A percentile compares a stretch with the other conserved stretches of the same genome.
These are phyloP conservation scores for Amphibalanus amphitrite DNA, from an alignment of 1,140 invertebrate species.

Conservation along the genomic window DNA sequence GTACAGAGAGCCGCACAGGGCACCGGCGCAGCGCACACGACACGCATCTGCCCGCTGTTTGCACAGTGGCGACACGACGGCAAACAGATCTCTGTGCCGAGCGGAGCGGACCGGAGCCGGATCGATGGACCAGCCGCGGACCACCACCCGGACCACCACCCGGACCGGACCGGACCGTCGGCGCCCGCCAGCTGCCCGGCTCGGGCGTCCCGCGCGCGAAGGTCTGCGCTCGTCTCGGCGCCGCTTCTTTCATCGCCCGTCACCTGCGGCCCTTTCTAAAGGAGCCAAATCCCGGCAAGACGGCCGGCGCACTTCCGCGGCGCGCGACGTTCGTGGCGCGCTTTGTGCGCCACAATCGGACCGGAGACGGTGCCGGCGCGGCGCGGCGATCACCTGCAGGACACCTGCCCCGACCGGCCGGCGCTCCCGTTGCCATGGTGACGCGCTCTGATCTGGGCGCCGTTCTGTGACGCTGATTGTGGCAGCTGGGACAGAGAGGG, in stretches of 20 bases:
- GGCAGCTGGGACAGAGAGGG: no score
- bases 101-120: no score
- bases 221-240: background rate
- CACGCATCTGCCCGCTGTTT: background rate
- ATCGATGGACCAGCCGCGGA: no score
- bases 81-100: background rate
- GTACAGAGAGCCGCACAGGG: no score
- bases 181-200: background rate
- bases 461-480: background rate
- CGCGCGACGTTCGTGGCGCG: background rate
- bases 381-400: background rate
- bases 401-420: background rate
- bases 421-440: background rate
- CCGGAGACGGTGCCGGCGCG: background rate
- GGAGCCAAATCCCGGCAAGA: background rate
- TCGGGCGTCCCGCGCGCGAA: background rate
- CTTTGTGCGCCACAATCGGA: background rate
- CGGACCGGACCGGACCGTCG: no score
- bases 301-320: background rate
- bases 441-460: background rate
- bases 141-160: no score
- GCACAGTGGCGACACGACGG: background rate
- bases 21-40: no score
- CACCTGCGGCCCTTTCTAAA: background rate
- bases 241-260: background rate